These are phyloP conservation scores for Melipona beecheii DNA, from an alignment of 2,888 invertebrate species.

Conservation along the genomic window DNA sequence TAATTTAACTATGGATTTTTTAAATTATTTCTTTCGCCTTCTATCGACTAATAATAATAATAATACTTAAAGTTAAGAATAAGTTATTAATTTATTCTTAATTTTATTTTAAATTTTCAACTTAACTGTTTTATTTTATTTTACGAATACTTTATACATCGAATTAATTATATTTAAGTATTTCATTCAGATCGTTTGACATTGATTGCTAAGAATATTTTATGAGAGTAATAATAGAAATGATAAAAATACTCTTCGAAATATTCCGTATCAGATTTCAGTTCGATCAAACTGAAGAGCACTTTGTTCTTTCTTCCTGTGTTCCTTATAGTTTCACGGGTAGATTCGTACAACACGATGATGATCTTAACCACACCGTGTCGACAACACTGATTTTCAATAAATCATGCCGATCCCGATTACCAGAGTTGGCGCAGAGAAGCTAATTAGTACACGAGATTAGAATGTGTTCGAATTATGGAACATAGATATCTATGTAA, in stretches of 20 bases:
- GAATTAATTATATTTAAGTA: not conserved
- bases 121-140: too few species aligned
- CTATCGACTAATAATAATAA: not conserved
- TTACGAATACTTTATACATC: too few species aligned
- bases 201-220: not conserved
- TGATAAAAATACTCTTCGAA: not conserved
- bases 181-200: not conserved
- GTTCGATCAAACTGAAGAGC: conserved; percentile 22
- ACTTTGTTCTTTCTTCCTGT: conserved; percentile 27
- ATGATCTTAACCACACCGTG: conserved; percentile 45
- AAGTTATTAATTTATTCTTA: too few species aligned
- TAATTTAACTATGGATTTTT: not conserved
- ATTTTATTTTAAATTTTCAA: too few species aligned
- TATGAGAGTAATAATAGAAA: not conserved
- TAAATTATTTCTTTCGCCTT: not conserved
- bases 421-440: conserved; percentile 40
- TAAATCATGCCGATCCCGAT: conserved; percentile 34
- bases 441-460: conserved; percentile 70
- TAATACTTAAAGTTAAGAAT: too few species aligned
- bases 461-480: conserved; percentile 69
- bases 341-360: conserved; percentile 51
- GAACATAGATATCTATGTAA: conserved; percentile 55
- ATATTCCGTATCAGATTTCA: not conserved
- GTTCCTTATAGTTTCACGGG: conserved; percentile 36
- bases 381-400: conserved; percentile 45